Conservation (phyloP, 2,113 vertebrate genomes). For the Ursus arctos region DNA sequence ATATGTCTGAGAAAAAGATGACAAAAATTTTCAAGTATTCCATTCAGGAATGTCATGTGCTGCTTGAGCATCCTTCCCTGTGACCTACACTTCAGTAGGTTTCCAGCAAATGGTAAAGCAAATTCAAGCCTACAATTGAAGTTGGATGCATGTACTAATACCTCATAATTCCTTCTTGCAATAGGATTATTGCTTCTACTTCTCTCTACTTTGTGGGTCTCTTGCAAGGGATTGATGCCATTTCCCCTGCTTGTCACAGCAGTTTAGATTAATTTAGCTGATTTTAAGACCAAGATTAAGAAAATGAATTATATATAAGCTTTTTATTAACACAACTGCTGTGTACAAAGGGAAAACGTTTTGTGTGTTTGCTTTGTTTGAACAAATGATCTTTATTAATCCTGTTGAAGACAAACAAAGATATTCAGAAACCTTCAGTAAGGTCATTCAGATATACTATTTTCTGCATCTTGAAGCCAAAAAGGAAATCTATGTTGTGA, state of each 20-base stretch:
- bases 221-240: too few species aligned
- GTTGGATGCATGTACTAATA: neutral
- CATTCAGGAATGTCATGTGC: neutral
- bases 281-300: neutral
- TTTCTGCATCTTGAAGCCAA: neutral
- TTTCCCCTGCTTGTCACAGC: neutral
- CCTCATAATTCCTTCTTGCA: neutral
- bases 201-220: neutral
- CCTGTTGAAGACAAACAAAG: neutral
- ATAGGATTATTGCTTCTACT: neutral
- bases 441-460: neutral
- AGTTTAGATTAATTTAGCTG: neutral
- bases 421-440: neutral
- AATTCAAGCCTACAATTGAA: neutral
- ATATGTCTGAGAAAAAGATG: neutral
- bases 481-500: neutral
- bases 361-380: neutral
- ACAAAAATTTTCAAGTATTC: neutral
- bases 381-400: neutral
- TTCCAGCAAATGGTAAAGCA: neutral
- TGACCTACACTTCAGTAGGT: neutral
- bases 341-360: neutral
- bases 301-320: neutral
- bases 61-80: neutral
- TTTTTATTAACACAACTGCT: neutral